Evolutionary conservation across 1,140 invertebrate genomes (phyloP).

Genomic region (Scylla paramamosain): DNA sequence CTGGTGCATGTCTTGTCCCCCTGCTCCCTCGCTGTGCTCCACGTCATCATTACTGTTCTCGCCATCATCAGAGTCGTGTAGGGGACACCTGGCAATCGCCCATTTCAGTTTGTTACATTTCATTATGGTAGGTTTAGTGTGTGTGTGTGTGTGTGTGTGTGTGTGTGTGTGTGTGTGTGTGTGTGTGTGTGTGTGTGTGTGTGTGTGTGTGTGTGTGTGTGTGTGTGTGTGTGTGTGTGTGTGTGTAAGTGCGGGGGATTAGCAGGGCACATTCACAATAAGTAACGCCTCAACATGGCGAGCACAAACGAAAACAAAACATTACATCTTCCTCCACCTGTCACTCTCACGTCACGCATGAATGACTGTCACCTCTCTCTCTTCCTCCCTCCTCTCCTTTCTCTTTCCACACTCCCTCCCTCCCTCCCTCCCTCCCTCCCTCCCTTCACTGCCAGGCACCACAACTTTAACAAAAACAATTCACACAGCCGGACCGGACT

Average conservation of each 20-base stretch:
- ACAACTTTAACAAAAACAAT: too few species aligned
- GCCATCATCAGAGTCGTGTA: background rate
- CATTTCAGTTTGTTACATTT: background rate
- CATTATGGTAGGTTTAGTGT: background rate
- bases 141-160: background rate
- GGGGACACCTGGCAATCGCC: background rate
- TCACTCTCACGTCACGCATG: too few species aligned
- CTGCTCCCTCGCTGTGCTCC: background rate
- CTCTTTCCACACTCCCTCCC: background rate
- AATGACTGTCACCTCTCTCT: too few species aligned
- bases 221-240: conserved; percentile 3
- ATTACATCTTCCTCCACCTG: too few species aligned
- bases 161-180: background rate
- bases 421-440: background rate
- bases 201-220: background rate
- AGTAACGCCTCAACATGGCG: background rate
- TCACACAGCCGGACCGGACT: too few species aligned
- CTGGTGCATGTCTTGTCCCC: too few species aligned
- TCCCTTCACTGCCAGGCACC: too few species aligned
- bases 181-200: conserved; percentile 20
- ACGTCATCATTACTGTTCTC: background rate
- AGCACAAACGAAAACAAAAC: too few species aligned
- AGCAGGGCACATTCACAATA: background rate
- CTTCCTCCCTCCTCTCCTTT: background rate
- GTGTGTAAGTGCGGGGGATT: background rate